Evolutionary conservation across 2,888 invertebrate species (phyloP).

Genomic region (Hydrotaea cyrtoneurina): DNA sequence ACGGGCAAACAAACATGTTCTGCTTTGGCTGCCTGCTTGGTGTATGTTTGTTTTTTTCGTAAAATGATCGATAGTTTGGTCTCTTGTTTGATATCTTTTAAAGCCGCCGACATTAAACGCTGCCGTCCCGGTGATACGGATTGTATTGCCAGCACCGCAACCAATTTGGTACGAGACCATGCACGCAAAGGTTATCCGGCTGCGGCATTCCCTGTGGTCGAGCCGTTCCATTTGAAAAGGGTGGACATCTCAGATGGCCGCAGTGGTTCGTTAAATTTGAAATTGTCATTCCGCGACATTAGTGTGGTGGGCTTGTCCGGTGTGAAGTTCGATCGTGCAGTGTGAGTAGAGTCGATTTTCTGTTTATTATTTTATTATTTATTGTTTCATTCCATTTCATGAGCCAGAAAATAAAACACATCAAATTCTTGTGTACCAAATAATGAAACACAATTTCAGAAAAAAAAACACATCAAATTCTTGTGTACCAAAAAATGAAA

Average conservation of each 20-base stretch:
- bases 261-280: slow-evolving; percentile 75
- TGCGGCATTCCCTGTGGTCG: slow-evolving; percentile 77
- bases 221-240: slow-evolving; percentile 77
- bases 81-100: slow-evolving; percentile 59
- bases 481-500: too few species aligned
- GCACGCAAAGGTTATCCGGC: slow-evolving; percentile 76
- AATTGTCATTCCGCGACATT: slow-evolving; percentile 77
- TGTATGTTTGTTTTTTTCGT: too few species aligned
- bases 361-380: too few species aligned
- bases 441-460: too few species aligned
- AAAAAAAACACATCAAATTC: too few species aligned
- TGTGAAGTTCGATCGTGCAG: slow-evolving; percentile 76
- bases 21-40: neutral
- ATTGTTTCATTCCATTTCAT: too few species aligned
- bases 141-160: slow-evolving; percentile 76
- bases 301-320: slow-evolving; percentile 77
- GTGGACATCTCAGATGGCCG: slow-evolving; percentile 78
- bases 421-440: too few species aligned
- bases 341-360: slow-evolving; percentile 75
- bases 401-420: too few species aligned
- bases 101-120: slow-evolving; percentile 77
- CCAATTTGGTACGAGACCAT: slow-evolving; percentile 73
- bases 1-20: neutral
- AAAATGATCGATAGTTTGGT: neutral
- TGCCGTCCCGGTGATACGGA: slow-evolving; percentile 76